Evolutionary conservation across 2,797 vertebrate species (phyloP).

Genomic region (Falco novaeseelandiae): DNA sequence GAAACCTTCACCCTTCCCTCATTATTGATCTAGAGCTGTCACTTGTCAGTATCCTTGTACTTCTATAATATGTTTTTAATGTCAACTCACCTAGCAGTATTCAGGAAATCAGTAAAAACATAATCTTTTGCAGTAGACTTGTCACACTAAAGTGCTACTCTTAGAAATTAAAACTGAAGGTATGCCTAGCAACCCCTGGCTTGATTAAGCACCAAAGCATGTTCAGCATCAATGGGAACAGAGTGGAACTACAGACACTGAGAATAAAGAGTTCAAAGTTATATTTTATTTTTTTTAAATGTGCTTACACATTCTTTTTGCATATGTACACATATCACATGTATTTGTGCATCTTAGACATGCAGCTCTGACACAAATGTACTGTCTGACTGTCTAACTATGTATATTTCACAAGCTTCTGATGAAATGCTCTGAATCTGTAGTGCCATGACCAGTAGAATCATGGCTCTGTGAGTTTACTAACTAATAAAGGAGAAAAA

Average conservation of each 20-base stretch:
- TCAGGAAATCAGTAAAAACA: neutral
- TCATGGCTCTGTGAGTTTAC: neutral
- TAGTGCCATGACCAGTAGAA: neutral
- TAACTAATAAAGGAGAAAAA: neutral
- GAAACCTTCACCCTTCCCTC: neutral
- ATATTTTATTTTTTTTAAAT: neutral
- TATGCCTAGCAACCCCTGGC: neutral
- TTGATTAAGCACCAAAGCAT: neutral
- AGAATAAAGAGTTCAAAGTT: neutral
- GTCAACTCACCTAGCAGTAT: neutral
- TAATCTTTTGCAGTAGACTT: neutral
- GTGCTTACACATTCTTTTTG: neutral
- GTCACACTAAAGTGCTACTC: neutral
- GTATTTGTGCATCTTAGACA: neutral
- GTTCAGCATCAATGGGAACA: neutral
- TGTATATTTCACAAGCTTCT: neutral
- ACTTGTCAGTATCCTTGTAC: neutral
- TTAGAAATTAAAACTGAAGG: neutral
- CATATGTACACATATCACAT: neutral
- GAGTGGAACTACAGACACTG: neutral
- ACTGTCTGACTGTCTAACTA: neutral
- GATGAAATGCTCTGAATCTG: neutral
- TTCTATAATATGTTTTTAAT: neutral
- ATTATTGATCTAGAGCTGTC: neutral
- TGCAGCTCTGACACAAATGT: neutral